Percentiles rank a stretch among this genome's conserved stretches.
These are phyloP conservation scores for Plemyria rubiginata DNA, from an alignment of 2,888 invertebrate genomes.

Conservation along the genomic window DNA sequence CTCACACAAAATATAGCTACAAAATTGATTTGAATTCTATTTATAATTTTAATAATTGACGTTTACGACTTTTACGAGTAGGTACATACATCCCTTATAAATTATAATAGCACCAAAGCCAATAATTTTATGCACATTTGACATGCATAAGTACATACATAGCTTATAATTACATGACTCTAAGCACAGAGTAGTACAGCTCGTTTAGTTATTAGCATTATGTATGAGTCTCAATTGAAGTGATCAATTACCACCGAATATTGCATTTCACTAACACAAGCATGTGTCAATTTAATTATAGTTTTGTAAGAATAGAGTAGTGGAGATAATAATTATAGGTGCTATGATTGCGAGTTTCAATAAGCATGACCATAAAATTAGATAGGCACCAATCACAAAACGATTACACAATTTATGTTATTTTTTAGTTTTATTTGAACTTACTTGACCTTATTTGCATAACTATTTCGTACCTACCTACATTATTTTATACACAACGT, in stretches of 20 bases:
- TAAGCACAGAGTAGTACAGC: not conserved
- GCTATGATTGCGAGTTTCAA: conserved; percentile 20
- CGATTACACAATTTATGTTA: not conserved
- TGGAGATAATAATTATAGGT: conserved; percentile 34
- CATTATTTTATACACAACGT: not conserved
- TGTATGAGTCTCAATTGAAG: conserved; percentile 19
- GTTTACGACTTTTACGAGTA: not conserved
- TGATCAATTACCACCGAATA: conserved; percentile 33
- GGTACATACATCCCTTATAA: not conserved
- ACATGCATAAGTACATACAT: not conserved
- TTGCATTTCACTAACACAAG: conserved; percentile 24
- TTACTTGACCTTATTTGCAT: not conserved
- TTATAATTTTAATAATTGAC: conserved; percentile 1
- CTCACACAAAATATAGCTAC: too few species aligned
- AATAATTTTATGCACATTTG: conserved; percentile 21
- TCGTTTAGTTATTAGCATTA: conserved; percentile 22
- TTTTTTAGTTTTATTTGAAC: not conserved
- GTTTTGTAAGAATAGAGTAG: conserved; percentile 30
- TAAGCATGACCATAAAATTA: conserved; percentile 18
- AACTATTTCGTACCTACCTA: not conserved
- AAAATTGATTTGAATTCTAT: too few species aligned
- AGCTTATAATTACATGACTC: conserved; percentile 3
- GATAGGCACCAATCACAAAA: conserved; percentile 12
- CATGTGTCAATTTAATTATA: conserved; percentile 25
- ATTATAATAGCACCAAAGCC: not conserved